Evolutionary conservation across 2,888 invertebrate genomes (phyloP), one percentile per base, ranked within the genome.

Genomic region (Metacarcinus magister): DNA sequence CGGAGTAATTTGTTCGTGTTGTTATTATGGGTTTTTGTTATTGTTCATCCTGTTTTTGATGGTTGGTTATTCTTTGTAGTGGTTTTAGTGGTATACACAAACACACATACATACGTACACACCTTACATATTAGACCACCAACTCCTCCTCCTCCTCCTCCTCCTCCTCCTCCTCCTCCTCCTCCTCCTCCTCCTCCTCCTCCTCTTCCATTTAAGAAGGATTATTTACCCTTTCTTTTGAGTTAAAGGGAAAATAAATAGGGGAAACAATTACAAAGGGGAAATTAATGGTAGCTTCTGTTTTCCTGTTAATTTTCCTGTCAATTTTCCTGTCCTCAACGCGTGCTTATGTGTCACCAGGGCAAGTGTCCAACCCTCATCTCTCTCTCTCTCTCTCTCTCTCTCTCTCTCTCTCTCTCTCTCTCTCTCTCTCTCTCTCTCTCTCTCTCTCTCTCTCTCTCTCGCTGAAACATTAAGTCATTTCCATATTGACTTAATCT

Each of bases 351-450:
- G 82, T 7, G 82, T 82, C 82, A 82, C 13, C 82, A 28, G 82
- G 82, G 82, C 82, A 32, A 13, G 32, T 28, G 32, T 44, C 46
- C 48, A 91, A 43, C 91, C n/a, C 43, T 39, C 13, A 23, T 28
- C 43, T 43, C 46, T 82, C 75, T 82, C 82, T 82, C 82, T 82
- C 82, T 82, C 32, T 46, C 32, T 67, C 43, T 60, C n/a, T 93
- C n/a, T 67, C 43, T 75, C 60, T 93, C 60, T 60, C 39, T 60
- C 93, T 93, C 75, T 93, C 93, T 93, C 93, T 93, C 93, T 93
- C 93, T 93, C 93, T 93, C 93, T 93, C 67, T 93, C 93, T 93
- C 93, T 93, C 93, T 93, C 93, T 93, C 67, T 60, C 93, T 93
- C 67, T 93, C 43, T 60, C 67, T 67, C 67, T 67, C n/a, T 23